Evolutionary conservation across 2,888 invertebrate genomes (phyloP).

Genomic region (Amphipyra tragopoginis): DNA sequence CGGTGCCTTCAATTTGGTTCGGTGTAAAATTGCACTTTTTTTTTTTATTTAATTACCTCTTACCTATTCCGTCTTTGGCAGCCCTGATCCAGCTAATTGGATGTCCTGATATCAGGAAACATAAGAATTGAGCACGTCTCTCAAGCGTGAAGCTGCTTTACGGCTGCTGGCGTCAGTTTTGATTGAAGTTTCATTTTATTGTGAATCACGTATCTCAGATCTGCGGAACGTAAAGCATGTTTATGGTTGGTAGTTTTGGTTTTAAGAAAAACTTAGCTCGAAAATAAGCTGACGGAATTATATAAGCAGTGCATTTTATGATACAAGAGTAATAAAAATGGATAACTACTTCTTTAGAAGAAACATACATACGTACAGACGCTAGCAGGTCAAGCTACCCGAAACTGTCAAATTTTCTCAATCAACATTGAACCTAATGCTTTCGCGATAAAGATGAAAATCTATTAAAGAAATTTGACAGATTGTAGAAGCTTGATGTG

Average conservation of each 20-base stretch:
- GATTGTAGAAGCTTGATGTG: too few species aligned
- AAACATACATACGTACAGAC: too few species aligned
- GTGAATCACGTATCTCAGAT: background rate
- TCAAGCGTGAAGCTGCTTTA: constrained; percentile 1
- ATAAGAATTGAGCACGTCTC: background rate
- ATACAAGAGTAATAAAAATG: background rate
- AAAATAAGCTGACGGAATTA: background rate
- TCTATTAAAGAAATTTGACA: too few species aligned
- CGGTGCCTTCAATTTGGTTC: too few species aligned
- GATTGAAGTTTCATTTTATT: constrained; percentile 25
- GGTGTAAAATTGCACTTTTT: too few species aligned
- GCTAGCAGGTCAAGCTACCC: too few species aligned
- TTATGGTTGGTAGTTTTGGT: constrained; percentile 15
- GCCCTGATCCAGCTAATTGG: background rate
- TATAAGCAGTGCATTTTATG: background rate
- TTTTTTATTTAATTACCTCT: too few species aligned
- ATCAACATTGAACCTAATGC: too few species aligned
- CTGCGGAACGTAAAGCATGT: constrained; percentile 1
- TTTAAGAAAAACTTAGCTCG: background rate
- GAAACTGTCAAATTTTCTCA: too few species aligned
- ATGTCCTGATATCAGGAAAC: background rate
- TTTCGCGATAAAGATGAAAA: too few species aligned
- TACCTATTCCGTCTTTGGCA: background rate
- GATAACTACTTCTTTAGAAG: too few species aligned
- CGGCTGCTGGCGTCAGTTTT: constrained; percentile 8